A percentile compares a stretch with the other conserved stretches of the same genome.
phyloP scores from a whole-genome alignment of 2,888 invertebrate species.

The Caenorhabditis sp. region DNA sequence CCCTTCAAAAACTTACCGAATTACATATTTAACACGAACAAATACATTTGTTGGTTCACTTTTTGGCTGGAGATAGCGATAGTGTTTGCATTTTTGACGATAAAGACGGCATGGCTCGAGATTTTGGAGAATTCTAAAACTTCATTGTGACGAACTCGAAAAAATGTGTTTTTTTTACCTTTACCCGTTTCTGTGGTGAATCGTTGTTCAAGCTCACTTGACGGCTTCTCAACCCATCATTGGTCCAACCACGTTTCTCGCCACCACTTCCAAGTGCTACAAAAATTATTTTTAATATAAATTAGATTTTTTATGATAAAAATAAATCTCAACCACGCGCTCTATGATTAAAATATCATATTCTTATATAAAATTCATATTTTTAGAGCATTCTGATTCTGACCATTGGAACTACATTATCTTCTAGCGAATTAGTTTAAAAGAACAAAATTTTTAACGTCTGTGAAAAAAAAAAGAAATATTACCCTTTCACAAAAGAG shows the following conservation, averaged over 20 bases:
- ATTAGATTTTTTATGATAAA: too few relatives aligned
- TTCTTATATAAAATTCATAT: too few relatives aligned
- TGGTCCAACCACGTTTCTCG: not conserved
- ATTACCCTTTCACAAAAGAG: too few relatives aligned
- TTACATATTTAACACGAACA: not conserved
- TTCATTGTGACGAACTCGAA: too few relatives aligned
- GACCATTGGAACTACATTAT: too few relatives aligned
- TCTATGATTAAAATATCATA: too few relatives aligned
- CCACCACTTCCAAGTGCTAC: not conserved
- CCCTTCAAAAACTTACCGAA: not conserved
- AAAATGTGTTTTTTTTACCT: too few relatives aligned
- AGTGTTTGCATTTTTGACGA: conserved; percentile 15
- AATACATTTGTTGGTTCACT: conserved; percentile 3
- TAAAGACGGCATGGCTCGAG: conserved; percentile 2
- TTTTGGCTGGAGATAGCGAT: conserved; percentile 11
- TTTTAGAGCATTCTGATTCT: too few relatives aligned
- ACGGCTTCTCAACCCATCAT: not conserved
- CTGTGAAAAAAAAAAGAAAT: too few relatives aligned
- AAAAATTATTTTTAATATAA: not conserved
- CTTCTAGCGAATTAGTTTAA: too few relatives aligned
- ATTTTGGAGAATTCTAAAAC: not conserved
- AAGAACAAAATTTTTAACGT: too few relatives aligned
- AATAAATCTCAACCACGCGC: too few relatives aligned
- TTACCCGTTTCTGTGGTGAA: not conserved
- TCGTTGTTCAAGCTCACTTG: not conserved